A percentile compares a stretch with the other conserved stretches of the same genome.
Conservation (phyloP, 2,888 invertebrate species). For the Leptinotarsa juncta region DNA sequence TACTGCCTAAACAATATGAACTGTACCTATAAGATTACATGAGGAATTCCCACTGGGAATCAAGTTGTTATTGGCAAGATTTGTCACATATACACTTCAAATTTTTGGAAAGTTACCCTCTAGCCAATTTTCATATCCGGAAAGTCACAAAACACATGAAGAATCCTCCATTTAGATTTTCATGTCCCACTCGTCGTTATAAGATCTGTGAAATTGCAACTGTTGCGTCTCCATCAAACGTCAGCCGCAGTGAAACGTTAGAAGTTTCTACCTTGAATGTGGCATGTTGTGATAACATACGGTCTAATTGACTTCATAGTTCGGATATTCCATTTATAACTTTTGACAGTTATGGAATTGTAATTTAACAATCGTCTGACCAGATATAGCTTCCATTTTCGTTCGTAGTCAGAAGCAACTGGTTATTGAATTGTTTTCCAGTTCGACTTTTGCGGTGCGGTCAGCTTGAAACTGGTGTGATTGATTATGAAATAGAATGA, state of each 20-base stretch:
- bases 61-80: too few species aligned
- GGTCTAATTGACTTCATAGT: constrained; percentile 46
- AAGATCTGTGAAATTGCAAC: constrained; percentile 24
- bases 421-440: constrained; percentile 13
- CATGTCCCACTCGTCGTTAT: neutral
- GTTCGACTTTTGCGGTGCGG: neutral
- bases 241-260: constrained; percentile 38
- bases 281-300: constrained; percentile 41
- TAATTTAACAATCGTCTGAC: constrained; percentile 21
- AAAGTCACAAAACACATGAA: neutral
- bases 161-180: neutral
- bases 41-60: too few species aligned
- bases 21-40: too few species aligned
- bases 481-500: neutral
- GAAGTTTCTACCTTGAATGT: constrained; percentile 37
- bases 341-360: constrained; percentile 45
- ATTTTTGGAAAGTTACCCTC: too few species aligned
- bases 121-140: too few species aligned
- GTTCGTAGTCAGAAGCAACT: constrained; percentile 10
- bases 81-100: too few species aligned
- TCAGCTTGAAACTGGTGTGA: neutral
- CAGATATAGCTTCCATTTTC: constrained; percentile 12
- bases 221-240: constrained; percentile 42
- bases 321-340: constrained; percentile 42
- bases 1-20: too few species aligned